Conservation (phyloP, 1,140 invertebrate genomes). For the Tyrophagus putrescentiae region DNA sequence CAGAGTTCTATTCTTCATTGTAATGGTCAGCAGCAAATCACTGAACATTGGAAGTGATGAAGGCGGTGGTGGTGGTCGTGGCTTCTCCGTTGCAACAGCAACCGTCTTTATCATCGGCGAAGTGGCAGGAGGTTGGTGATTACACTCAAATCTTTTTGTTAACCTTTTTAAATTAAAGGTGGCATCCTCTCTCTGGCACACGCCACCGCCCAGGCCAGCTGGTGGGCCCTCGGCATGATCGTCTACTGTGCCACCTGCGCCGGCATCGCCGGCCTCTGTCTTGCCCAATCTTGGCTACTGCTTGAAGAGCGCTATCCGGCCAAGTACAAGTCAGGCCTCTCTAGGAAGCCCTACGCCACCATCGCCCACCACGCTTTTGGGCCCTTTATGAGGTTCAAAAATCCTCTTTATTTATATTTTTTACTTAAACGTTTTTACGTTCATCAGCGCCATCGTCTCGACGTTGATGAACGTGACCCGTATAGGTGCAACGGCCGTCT, state of each 20-base stretch:
- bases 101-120: conserved; percentile 16
- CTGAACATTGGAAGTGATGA: no score
- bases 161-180: background rate
- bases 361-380: conserved; percentile 18
- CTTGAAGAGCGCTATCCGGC: conserved; percentile 22
- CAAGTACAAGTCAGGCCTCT: background rate
- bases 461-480: conserved; percentile 42
- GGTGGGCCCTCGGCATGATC: conserved; percentile 21
- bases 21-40: no score
- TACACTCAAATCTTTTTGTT: background rate
- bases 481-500: conserved; percentile 52
- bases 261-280: conserved; percentile 1
- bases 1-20: no score
- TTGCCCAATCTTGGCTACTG: conserved; percentile 22
- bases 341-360: conserved; percentile 21
- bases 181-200: conserved; percentile 15
- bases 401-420: background rate
- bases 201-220: conserved; percentile 9
- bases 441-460: conserved; percentile 8
- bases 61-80: no score
- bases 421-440: background rate
- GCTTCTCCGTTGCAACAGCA: conserved; percentile 11
- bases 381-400: conserved; percentile 20
- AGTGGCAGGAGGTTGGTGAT: conserved; percentile 15
- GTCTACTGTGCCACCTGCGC: background rate